A percentile compares a stretch with the other conserved stretches of the same genome.
Evolutionary conservation across 1,140 invertebrate genomes (phyloP).

Genomic region (Copidosoma floridanum): DNA sequence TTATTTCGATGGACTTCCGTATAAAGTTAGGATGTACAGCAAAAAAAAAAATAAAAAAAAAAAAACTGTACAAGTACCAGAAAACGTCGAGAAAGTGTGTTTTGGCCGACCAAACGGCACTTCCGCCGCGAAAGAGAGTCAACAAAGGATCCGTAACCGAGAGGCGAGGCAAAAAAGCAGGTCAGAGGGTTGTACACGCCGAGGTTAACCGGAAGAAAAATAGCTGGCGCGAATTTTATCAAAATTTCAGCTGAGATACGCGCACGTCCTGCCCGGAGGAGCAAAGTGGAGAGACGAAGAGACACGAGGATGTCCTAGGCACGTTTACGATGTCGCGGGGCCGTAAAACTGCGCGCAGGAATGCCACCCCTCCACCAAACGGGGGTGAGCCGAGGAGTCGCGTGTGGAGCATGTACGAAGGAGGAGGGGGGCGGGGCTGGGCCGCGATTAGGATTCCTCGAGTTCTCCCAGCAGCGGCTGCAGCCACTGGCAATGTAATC

Average conservation of each 20-base stretch:
- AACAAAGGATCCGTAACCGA: background rate
- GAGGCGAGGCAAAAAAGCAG: background rate
- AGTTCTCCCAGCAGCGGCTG: slow-evolving; percentile 10
- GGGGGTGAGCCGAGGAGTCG: background rate
- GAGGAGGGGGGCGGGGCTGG: too few relatives aligned
- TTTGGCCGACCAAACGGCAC: too few relatives aligned
- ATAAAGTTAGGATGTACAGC: too few relatives aligned
- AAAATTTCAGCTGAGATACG: slow-evolving; percentile 2
- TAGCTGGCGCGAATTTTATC: slow-evolving; percentile 2
- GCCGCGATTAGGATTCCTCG: slow-evolving; percentile 26
- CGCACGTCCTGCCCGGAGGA: too few relatives aligned
- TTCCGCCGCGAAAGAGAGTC: background rate
- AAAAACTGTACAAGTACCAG: too few relatives aligned
- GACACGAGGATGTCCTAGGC: background rate
- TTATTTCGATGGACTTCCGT: too few relatives aligned
- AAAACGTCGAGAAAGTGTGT: too few relatives aligned
- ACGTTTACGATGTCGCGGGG: slow-evolving; percentile 2
- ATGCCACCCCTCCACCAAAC: background rate
- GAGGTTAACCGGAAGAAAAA: background rate
- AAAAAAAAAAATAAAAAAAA: too few relatives aligned
- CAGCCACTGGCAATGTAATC: slow-evolving; percentile 32
- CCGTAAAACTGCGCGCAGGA: slow-evolving; percentile 17
- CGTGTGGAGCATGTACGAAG: too few relatives aligned
- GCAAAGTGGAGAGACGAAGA: too few relatives aligned
- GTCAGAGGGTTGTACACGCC: too few relatives aligned